Percentiles rank a stretch among this genome's conserved stretches.
These are phyloP conservation scores for Odontocerum albicorne DNA, from an alignment of 2,888 invertebrate genomes.

Conservation along the genomic window DNA sequence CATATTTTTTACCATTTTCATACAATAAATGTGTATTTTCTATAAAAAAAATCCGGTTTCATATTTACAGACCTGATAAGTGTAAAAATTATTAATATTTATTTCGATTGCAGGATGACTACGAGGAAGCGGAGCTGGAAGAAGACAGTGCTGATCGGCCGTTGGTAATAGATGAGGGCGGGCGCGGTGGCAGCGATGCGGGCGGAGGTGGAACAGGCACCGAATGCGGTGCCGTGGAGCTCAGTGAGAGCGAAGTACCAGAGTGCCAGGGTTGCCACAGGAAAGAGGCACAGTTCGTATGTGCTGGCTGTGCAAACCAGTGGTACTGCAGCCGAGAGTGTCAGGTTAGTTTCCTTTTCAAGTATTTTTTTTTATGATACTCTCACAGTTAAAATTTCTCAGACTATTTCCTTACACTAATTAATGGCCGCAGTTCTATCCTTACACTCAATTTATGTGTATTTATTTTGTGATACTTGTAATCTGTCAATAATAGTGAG, in stretches of 20 bases:
- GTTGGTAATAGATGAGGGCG: conserved; percentile 61
- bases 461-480: too few species aligned
- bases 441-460: too few species aligned
- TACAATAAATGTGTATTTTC: too few species aligned
- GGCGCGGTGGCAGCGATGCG: conserved; percentile 51
- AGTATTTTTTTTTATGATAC: too few species aligned
- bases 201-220: conserved; percentile 42
- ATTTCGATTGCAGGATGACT: conserved; percentile 24
- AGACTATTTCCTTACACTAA: too few species aligned
- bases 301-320: conserved; percentile 88
- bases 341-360: conserved; percentile 72
- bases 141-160: conserved; percentile 57
- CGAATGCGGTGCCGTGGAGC: conserved; percentile 48
- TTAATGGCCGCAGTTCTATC: too few species aligned
- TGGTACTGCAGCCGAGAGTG: conserved; percentile 95
- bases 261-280: conserved; percentile 85
- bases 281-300: conserved; percentile 82
- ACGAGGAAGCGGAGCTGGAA: conserved; percentile 55
- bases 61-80: too few species aligned
- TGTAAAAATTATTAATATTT: too few species aligned
- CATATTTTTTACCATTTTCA: too few species aligned
- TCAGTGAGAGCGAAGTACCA: conserved; percentile 57
- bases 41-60: too few species aligned
- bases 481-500: too few species aligned
- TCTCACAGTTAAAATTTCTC: too few species aligned